Base-by-base conservation (phyloP, 2,113 vertebrate genomes). In the Camarhynchus parvulus region DNA sequence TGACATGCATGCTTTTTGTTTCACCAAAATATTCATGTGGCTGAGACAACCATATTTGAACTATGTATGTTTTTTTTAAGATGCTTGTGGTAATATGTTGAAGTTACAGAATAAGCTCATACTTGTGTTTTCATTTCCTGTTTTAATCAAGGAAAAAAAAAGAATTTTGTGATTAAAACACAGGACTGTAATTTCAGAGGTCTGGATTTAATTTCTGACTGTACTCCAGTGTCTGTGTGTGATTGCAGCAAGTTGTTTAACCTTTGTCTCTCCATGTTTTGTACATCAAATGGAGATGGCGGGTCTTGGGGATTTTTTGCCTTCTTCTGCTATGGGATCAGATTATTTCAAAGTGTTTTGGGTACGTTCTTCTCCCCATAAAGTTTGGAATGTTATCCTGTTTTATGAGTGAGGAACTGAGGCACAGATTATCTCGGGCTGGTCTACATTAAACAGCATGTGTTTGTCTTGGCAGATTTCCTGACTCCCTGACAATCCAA, bases 401-500 rank as follows among this genome's bases (percentile, higher is more conserved):
- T 73, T 79, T 87, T 87, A 93, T 4, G 5, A 92, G 83, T 37
- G 63, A 94, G 70, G 90, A 95, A 66, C 79, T 62, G 59, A 82
- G 75, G 85, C 70, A 46, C 46, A 85, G 81, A 87, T 83, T 91
- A 37, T 92, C 67, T 77, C 1, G 5, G 53, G 55, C 90, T 90
- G 85, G 79, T 88, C 55, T 90, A 69, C 70, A 74, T 95, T 94
- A 90, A 92, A 80, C 70, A 85, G 59, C 70, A 73, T 46, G 46
- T 90, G 78, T 92, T 96, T 96, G 49, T 67, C 67, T 93, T 92
- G 90, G 88, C 85, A 90, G 41, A 90, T 96, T 90, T 94, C 94
- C 82, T 92, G 82, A 74, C 67, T 94, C 75, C 50, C 50, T 94
- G 82, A 80, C 90, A 92, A 62, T 95, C 70, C 70, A 88, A 5